Evolutionary conservation across 2,113 vertebrate species (phyloP).

Genomic region (Tretioscincus oriximinensis): DNA sequence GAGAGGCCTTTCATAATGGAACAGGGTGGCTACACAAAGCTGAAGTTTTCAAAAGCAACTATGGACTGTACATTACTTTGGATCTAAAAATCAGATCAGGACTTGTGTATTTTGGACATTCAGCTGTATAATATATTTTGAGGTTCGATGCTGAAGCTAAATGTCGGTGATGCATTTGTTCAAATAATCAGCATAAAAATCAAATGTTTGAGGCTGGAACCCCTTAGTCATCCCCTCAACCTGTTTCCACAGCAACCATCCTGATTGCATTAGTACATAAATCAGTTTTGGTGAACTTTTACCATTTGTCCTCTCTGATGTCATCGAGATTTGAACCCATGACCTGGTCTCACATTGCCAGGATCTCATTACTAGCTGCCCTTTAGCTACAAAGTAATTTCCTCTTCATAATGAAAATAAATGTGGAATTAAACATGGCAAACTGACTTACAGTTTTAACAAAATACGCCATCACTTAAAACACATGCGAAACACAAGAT

Average conservation of each 20-base stretch:
- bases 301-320: not conserved
- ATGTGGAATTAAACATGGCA: not conserved
- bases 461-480: not conserved
- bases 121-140: not conserved
- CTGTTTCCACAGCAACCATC: not conserved
- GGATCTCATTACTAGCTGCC: not conserved
- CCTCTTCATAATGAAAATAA: rapidly evolving
- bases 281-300: not conserved
- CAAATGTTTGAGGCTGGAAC: not conserved
- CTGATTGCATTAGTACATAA: not conserved
- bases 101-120: not conserved
- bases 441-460: not conserved
- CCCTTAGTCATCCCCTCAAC: too few species aligned
- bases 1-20: slow-evolving; percentile 13
- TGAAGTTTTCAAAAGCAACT: not conserved
- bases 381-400: not conserved
- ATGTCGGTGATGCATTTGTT: not conserved
- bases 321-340: not conserved
- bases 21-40: not conserved
- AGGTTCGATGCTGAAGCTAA: too few species aligned
- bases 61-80: not conserved
- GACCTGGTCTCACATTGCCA: not conserved
- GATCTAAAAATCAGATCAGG: not conserved
- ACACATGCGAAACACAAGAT: not conserved
- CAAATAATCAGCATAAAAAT: not conserved